Evolutionary conservation across 2,113 vertebrate genomes (phyloP).

Genomic region (Vulpes vulpes): DNA sequence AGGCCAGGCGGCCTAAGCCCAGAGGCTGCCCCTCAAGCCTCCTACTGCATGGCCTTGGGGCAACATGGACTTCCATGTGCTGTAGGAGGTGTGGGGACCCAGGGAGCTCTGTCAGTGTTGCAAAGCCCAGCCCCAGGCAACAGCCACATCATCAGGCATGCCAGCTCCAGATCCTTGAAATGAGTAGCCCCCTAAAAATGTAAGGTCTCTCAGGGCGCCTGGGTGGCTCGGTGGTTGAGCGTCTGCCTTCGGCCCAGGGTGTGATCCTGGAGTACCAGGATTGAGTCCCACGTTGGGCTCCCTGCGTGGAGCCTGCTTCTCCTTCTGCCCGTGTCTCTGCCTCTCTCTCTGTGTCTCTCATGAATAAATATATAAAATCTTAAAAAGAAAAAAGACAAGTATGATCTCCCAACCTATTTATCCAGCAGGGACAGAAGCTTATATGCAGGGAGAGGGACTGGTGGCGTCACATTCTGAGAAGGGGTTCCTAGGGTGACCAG

Average conservation of each 20-base stretch:
- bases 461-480: not conserved
- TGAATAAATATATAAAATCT: too few species aligned
- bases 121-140: not conserved
- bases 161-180: not conserved
- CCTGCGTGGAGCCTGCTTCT: too few species aligned
- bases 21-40: not conserved
- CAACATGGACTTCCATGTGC: rapidly evolving
- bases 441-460: too few species aligned
- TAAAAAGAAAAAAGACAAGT: too few species aligned
- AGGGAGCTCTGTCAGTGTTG: not conserved
- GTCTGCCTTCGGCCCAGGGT: too few species aligned
- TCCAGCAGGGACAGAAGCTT: not conserved
- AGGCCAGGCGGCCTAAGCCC: not conserved
- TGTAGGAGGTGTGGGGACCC: not conserved
- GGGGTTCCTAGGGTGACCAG: not conserved
- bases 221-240: too few species aligned
- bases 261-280: too few species aligned
- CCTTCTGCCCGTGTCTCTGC: too few species aligned
- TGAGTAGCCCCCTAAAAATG: not conserved
- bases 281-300: too few species aligned
- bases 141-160: too few species aligned
- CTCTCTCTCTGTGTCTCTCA: too few species aligned
- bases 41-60: not conserved
- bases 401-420: not conserved
- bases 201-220: not conserved